phyloP scores from a whole-genome alignment of 1,140 invertebrate genomes.

The Macrobrachium rosenbergii region DNA sequence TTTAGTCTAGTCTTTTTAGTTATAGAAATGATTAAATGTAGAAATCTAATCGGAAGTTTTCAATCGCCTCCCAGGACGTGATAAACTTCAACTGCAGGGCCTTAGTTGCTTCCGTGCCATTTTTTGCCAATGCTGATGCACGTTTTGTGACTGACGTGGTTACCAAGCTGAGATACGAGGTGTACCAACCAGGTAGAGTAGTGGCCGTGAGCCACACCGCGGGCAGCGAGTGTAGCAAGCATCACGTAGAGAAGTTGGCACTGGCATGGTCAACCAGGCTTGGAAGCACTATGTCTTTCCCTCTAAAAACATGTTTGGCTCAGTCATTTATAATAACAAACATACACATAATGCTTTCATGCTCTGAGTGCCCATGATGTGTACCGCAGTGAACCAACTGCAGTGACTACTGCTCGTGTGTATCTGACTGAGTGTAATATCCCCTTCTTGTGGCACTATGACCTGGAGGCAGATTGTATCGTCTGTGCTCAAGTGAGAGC shows the following conservation, averaged over 20 bases:
- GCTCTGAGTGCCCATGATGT: too few species aligned
- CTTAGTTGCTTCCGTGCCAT: conserved; percentile 96
- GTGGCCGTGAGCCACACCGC: conserved; percentile 56
- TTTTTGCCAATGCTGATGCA: conserved; percentile 98
- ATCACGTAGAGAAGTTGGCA: conserved; percentile 60
- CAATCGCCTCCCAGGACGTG: conserved; percentile 80
- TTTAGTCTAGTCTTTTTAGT: conserved; percentile 49
- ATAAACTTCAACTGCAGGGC: conserved; percentile 99
- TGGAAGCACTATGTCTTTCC: too few species aligned
- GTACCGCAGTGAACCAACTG: not conserved
- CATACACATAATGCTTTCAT: too few species aligned
- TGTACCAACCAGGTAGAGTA: conserved; percentile 93
- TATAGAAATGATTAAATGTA: conserved; percentile 44
- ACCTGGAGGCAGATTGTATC: conserved; percentile 50
- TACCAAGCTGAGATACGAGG: conserved; percentile 97
- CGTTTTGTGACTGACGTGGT: conserved; percentile 98
- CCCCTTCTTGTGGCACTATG: conserved; percentile 53
- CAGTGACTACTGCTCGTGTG: conserved; percentile 1
- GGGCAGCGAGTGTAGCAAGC: conserved; percentile 62
- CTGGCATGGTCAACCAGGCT: not conserved
- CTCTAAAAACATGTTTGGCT: too few species aligned
- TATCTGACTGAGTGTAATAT: conserved; percentile 54
- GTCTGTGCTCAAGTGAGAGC: conserved; percentile 36
- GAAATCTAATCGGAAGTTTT: conserved; percentile 62
- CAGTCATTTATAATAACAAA: too few species aligned